Evolutionary conservation across 2,797 vertebrate species (phyloP).

Genomic region (Eospalax fontanierii): DNA sequence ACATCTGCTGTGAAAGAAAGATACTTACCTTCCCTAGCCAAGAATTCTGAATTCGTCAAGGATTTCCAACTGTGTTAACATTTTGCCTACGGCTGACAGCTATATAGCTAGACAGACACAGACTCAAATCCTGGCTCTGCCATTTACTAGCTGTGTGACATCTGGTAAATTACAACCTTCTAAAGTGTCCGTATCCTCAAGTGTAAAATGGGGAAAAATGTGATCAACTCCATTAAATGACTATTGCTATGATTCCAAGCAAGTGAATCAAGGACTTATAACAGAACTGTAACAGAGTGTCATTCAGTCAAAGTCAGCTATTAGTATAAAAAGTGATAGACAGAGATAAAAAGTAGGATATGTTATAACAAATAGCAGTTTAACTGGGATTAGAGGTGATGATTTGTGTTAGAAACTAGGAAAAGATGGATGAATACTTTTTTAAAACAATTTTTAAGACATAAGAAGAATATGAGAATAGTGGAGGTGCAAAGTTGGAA

Average conservation of each 20-base stretch:
- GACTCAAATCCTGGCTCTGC: background rate
- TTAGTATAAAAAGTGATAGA: background rate
- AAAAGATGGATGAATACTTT: background rate
- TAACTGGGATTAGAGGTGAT: background rate
- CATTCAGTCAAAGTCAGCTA: background rate
- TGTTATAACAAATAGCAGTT: background rate
- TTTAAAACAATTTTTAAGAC: background rate
- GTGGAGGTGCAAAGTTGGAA: background rate
- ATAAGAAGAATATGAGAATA: background rate
- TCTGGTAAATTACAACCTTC: conserved; percentile 10
- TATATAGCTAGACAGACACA: background rate
- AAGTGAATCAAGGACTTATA: background rate
- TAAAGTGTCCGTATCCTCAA: background rate
- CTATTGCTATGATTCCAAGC: background rate
- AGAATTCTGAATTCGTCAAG: background rate
- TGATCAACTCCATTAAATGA: background rate
- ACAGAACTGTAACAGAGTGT: background rate
- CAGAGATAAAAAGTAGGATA: background rate
- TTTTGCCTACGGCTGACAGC: background rate
- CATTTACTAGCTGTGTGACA: background rate
- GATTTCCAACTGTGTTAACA: background rate
- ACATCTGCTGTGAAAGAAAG: background rate
- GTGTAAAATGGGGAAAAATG: background rate
- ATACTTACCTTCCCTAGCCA: background rate
- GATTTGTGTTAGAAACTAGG: background rate